These are phyloP conservation scores for Sebastes flavidus DNA, from an alignment of 2,797 vertebrate genomes.

Conservation along the genomic window DNA sequence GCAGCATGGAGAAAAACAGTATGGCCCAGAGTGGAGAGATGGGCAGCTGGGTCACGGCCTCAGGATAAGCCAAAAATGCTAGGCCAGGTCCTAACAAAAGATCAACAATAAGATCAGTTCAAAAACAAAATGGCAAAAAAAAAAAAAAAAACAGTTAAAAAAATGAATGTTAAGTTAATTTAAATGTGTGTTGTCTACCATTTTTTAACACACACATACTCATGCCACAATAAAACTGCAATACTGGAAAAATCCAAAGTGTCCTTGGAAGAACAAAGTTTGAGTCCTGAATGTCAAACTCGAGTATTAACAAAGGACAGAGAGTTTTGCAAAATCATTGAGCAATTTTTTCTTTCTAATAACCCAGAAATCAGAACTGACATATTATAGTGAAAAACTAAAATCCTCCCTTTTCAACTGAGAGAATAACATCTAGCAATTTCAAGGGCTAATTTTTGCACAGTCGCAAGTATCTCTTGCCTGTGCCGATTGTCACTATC, in stretches of 20 bases:
- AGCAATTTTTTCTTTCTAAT: constrained; percentile 10
- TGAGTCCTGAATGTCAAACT: constrained; percentile 10
- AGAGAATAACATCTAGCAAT: constrained; percentile 2
- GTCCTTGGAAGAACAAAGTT: neutral
- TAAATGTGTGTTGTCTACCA: neutral
- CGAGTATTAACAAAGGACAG: constrained; percentile 9
- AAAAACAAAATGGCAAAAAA: neutral
- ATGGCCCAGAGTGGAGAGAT: constrained; percentile 95
- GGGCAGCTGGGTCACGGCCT: constrained; percentile 96
- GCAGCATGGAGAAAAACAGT: constrained; percentile 98
- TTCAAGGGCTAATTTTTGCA: constrained; percentile 29
- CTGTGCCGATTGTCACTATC: constrained; percentile 62
- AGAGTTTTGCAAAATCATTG: constrained; percentile 18
- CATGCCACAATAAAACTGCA: neutral
- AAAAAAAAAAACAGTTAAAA: neutral
- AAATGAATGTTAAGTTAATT: neutral
- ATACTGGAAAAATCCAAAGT: neutral
- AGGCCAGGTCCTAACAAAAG: constrained; percentile 89
- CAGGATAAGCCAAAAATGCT: constrained; percentile 97
- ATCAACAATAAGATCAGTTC: neutral
- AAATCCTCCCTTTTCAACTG: neutral
- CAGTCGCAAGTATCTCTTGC: constrained; percentile 1
- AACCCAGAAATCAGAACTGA: constrained; percentile 8
- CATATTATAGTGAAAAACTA: neutral
- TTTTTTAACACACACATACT: neutral